Percentiles rank a stretch among this genome's conserved stretches.
phyloP scores from a whole-genome alignment of 2,797 vertebrate genomes.

The Austrolebias charrua region DNA sequence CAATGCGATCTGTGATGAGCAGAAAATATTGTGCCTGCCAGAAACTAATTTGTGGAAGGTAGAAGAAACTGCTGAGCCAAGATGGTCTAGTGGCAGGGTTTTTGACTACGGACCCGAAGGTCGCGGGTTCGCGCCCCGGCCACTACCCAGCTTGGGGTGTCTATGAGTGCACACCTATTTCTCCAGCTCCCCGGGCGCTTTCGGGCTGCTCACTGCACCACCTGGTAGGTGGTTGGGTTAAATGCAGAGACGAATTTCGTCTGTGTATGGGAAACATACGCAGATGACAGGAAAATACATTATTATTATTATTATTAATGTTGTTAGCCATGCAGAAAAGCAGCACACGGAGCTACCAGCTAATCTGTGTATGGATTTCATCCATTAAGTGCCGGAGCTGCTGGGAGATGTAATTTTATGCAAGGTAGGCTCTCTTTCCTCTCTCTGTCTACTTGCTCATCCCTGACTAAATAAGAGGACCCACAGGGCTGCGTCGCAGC shows the following conservation, averaged over 20 bases:
- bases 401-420: conserved; percentile 58
- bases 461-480: conserved; percentile 63
- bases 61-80: not conserved
- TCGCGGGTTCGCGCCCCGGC: too few species aligned
- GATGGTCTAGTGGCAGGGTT: too few species aligned
- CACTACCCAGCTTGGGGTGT: too few species aligned
- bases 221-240: too few species aligned
- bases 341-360: conserved; percentile 26
- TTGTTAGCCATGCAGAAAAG: conserved; percentile 19
- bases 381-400: conserved; percentile 37
- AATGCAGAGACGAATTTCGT: too few species aligned
- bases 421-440: conserved; percentile 43
- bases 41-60: not conserved
- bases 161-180: too few species aligned
- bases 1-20: conserved; percentile 13
- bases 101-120: too few species aligned
- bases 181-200: too few species aligned
- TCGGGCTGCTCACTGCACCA: too few species aligned
- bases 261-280: too few species aligned
- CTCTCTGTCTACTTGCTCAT: conserved; percentile 50
- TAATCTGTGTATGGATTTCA: conserved; percentile 41
- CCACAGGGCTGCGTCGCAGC: conserved; percentile 63
- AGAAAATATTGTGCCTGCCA: conserved; percentile 1
- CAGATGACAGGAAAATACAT: too few species aligned
- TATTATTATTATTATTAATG: too few species aligned